These are phyloP conservation scores for Oegoconia quadripuncta DNA, from an alignment of 2,888 invertebrate genomes.

Conservation along the genomic window DNA sequence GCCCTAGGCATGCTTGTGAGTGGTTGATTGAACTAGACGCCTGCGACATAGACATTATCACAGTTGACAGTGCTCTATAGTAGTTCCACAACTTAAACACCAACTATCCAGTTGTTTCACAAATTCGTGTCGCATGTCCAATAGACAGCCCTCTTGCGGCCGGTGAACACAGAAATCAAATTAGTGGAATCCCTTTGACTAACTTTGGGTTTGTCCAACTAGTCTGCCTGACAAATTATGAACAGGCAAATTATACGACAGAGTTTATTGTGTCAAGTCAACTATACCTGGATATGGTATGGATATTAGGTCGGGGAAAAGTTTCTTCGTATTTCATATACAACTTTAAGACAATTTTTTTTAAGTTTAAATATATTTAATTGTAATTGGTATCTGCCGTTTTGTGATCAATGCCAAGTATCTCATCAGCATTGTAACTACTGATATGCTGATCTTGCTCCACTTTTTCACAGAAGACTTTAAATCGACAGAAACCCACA, in stretches of 20 bases:
- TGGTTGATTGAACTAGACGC: too few relatives aligned
- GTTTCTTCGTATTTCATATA: too few relatives aligned
- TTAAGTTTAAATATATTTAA: too few relatives aligned
- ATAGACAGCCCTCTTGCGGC: constrained; percentile 41
- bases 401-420: too few relatives aligned
- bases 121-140: constrained; percentile 41
- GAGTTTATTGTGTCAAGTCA: background rate
- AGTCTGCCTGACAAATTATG: constrained; percentile 43
- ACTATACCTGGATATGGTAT: background rate
- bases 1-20: too few relatives aligned
- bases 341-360: too few relatives aligned
- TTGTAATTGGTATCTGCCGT: too few relatives aligned
- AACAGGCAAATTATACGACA: constrained; percentile 32
- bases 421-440: too few relatives aligned
- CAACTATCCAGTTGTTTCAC: constrained; percentile 33
- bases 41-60: background rate
- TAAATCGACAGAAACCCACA: too few relatives aligned
- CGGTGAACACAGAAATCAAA: constrained; percentile 57
- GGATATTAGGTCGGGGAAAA: background rate
- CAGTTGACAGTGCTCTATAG: background rate
- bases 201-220: constrained; percentile 46
- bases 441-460: too few relatives aligned
- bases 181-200: constrained; percentile 58
- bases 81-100: background rate
- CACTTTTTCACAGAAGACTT: too few relatives aligned